phyloP scores from a whole-genome alignment of 2,113 vertebrate genomes.

The Equus quagga region DNA sequence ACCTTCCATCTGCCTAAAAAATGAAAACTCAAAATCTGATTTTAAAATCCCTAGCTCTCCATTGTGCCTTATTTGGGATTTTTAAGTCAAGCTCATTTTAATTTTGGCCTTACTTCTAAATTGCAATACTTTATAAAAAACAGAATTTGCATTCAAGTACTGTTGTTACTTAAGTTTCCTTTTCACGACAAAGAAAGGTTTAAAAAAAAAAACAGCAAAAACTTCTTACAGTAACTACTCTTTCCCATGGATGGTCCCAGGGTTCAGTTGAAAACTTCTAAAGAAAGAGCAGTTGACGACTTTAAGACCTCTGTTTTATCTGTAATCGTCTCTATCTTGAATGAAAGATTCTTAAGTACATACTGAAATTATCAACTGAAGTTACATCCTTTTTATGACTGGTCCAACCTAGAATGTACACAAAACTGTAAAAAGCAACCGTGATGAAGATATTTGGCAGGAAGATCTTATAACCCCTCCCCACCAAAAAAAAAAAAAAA shows the following conservation, averaged over 20 bases:
- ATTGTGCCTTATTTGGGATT: background rate
- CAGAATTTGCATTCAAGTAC: background rate
- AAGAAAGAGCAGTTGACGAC: background rate
- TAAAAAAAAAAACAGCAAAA: background rate
- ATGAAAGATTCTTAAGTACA: background rate
- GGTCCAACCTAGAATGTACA: background rate
- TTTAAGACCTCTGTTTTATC: background rate
- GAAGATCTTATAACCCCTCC: background rate
- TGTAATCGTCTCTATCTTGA: background rate
- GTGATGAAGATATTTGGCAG: background rate
- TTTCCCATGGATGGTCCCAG: background rate
- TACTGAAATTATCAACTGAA: background rate
- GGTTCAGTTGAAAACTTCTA: background rate
- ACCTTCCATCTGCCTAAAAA: background rate
- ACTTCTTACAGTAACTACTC: background rate
- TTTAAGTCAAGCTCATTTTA: background rate
- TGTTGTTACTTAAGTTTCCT: background rate
- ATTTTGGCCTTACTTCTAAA: conserved; percentile 8
- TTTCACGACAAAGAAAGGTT: conserved; percentile 46
- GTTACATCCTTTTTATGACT: background rate
- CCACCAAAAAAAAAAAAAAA: background rate
- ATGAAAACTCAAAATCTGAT: background rate
- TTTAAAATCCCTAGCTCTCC: background rate
- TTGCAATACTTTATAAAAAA: conserved; percentile 1
- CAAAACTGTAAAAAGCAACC: background rate